Evolutionary conservation across 2,888 invertebrate genomes (phyloP).

Genomic region (Thereva unica): DNA sequence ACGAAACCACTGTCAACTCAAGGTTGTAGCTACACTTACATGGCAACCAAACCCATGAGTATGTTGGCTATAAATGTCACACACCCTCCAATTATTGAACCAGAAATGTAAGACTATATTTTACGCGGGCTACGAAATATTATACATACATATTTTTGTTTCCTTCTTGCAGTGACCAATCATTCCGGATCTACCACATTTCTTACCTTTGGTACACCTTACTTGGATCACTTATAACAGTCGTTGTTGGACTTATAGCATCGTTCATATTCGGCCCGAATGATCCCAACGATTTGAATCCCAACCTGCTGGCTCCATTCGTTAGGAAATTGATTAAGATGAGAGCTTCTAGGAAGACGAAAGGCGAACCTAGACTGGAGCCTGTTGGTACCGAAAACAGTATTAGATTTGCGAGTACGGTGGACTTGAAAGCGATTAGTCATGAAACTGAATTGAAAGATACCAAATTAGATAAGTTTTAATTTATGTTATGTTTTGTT

Average conservation of each 20-base stretch:
- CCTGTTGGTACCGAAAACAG: constrained; percentile 42
- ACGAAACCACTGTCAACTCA: constrained; percentile 61
- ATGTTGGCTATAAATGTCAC: constrained; percentile 50
- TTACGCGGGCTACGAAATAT: background rate
- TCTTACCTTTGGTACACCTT: constrained; percentile 81
- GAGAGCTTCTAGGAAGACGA: background rate
- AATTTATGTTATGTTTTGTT: background rate
- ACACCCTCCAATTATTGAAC: constrained; percentile 37
- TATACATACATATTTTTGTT: constrained; percentile 1
- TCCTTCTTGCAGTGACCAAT: constrained; percentile 20
- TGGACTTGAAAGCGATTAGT: constrained; percentile 36
- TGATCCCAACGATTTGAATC: constrained; percentile 63
- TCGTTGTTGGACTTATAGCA: constrained; percentile 61
- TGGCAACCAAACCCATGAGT: constrained; percentile 51
- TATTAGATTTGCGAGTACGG: constrained; percentile 33
- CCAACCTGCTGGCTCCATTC: constrained; percentile 71
- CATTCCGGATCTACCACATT: constrained; percentile 65
- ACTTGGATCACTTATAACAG: constrained; percentile 63
- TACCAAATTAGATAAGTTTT: background rate
- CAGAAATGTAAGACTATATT: constrained; percentile 24
- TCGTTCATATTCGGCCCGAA: constrained; percentile 62
- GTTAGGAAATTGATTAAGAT: constrained; percentile 62
- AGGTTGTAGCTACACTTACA: constrained; percentile 62
- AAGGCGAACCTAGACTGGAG: constrained; percentile 32
- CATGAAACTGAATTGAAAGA: constrained; percentile 6